Conservation (phyloP, 2,888 invertebrate species). For the Melinopterus prodromus region DNA sequence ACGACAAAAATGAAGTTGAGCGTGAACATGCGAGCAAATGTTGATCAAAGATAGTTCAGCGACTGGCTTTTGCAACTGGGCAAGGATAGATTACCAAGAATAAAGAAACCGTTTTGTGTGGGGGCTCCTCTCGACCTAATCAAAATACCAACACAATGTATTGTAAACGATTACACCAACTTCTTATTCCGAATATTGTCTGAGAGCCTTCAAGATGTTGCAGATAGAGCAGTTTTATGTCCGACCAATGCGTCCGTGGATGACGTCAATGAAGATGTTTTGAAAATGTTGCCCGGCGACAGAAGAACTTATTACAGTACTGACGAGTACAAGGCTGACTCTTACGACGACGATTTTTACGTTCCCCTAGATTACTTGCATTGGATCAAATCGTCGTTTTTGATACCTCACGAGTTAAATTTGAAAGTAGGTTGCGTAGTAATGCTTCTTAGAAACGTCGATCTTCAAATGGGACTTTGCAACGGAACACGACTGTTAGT, state of each 20-base stretch:
- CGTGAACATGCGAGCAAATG: slow-evolving; percentile 35
- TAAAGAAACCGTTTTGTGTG: not conserved
- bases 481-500: slow-evolving; percentile 35
- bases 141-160: slow-evolving; percentile 30
- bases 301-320: slow-evolving; percentile 30
- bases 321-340: slow-evolving; percentile 28
- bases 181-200: not conserved
- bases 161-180: slow-evolving; percentile 4
- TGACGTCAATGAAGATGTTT: slow-evolving; percentile 27
- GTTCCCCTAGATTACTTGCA: slow-evolving; percentile 20
- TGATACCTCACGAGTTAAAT: slow-evolving; percentile 22
- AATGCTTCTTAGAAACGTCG: slow-evolving; percentile 41
- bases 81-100: slow-evolving; percentile 21
- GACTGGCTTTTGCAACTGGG: slow-evolving; percentile 37
- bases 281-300: slow-evolving; percentile 29
- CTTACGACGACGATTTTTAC: slow-evolving; percentile 30
- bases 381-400: slow-evolving; percentile 5
- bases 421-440: slow-evolving; percentile 36
- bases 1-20: slow-evolving; percentile 31
- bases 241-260: no score
- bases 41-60: slow-evolving; percentile 30
- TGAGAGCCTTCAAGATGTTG: not conserved
- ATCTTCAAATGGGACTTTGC: slow-evolving; percentile 34
- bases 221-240: slow-evolving; percentile 30
- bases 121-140: slow-evolving; percentile 33